Evolutionary conservation across 2,888 invertebrate genomes (phyloP), one percentile per base, ranked within the genome.

Genomic region (Drosophila quasianomalipes): DNA sequence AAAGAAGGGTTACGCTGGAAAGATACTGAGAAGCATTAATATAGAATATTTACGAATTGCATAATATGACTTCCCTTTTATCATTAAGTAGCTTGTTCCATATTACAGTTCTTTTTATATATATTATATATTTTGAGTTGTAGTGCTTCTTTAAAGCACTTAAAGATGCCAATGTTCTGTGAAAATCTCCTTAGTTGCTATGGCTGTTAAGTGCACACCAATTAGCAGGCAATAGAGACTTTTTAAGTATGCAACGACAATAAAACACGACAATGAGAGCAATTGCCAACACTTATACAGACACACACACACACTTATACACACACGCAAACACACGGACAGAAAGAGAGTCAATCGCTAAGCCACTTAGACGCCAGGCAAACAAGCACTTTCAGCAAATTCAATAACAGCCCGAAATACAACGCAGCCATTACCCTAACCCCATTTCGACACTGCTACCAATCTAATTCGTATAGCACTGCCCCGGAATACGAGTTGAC

Each of bases 321-420:
- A n/a, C 16, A 65, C 4, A 33, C 31, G 31, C 26, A 37, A 12
- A 7, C 28, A 61, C 28, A 47, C 33, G 14, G n/a, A 30, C 7
- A 26, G 12, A 41, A 10, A n/a, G n/a, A 41, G 30, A 69, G 70
- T 53, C 65, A 53, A 70, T 57, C 49, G 31, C 41, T 51, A 58
- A 75, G 58, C 69, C 74, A 81, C 68, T 81, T 80, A 81, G 71
- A 75, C 33, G 64, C 41, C 70, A 70, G 74, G 67, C 81, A 77
- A 79, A 79, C 78, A 81, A 81, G 74, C 81, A 79, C 77, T 79
- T 77, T 70, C 54, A 54, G 61, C 60, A 77, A 81, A 79, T 79
- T 79, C 81, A 77, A 79, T 79, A 81, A 79, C 76, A 81, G 66
- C 78, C 52, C 31, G 39, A 59, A 77, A 77, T 58, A 74, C 47